phyloP scores from a whole-genome alignment of 2,797 vertebrate genomes.

The Anniella stebbinsi region DNA sequence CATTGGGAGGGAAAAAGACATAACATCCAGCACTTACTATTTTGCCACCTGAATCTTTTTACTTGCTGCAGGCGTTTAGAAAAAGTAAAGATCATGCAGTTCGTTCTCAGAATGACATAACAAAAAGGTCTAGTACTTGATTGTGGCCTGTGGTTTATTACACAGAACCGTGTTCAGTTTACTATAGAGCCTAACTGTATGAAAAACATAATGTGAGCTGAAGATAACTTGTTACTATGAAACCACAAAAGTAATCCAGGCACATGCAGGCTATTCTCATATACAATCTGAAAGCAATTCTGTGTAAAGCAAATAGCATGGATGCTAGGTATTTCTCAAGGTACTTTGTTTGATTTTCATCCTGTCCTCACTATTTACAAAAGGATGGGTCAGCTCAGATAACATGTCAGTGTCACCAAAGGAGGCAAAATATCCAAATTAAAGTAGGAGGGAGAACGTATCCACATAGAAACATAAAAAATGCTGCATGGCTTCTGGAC shows the following conservation, averaged over 20 bases:
- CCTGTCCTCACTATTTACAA: conserved; percentile 1
- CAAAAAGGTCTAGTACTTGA: conserved; percentile 19
- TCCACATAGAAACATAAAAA: background rate
- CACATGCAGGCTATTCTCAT: background rate
- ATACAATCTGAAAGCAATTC: conserved; percentile 16
- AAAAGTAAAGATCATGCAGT: background rate
- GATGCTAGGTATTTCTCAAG: conserved; percentile 18
- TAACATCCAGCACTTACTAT: background rate
- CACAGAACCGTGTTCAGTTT: conserved; percentile 13
- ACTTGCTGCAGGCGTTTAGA: background rate
- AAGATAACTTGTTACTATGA: conserved; percentile 58
- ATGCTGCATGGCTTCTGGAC: background rate
- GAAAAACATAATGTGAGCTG: conserved; percentile 3
- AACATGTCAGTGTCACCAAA: background rate
- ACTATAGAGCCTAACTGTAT: conserved; percentile 16
- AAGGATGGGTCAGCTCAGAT: background rate
- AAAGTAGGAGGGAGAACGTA: background rate
- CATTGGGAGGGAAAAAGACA: no score
- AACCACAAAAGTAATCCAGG: conserved; percentile 50
- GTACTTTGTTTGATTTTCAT: background rate
- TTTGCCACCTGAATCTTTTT: background rate
- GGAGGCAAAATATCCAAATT: background rate
- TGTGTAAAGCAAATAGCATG: conserved; percentile 45
- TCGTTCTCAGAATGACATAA: conserved; percentile 32
- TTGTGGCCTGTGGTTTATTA: conserved; percentile 16